Evolutionary conservation across 2,888 invertebrate genomes (phyloP).

Genomic region (Microctonus brassicae): DNA sequence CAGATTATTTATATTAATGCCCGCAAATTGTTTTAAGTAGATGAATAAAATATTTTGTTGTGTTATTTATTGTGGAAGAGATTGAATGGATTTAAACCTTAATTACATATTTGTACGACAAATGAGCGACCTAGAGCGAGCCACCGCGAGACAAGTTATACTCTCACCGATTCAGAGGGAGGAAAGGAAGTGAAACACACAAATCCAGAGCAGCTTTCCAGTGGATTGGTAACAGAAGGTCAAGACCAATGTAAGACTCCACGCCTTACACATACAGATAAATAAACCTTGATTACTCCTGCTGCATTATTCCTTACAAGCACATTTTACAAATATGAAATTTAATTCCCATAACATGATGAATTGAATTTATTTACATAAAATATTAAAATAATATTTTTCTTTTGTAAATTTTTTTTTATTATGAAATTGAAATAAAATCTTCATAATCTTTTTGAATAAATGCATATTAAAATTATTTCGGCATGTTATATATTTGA

Average conservation of each 20-base stretch:
- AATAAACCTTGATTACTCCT: neutral
- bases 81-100: no score
- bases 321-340: conserved; percentile 37
- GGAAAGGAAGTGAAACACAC: conserved; percentile 29
- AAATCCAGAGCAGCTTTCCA: conserved; percentile 38
- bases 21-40: no score
- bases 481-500: no score
- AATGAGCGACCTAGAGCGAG: neutral
- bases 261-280: neutral
- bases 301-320: conserved; percentile 7
- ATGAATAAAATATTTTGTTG: neutral
- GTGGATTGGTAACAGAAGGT: conserved; percentile 30
- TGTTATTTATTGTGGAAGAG: neutral
- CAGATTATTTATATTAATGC: no score
- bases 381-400: neutral
- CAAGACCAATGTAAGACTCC: conserved; percentile 21
- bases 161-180: conserved; percentile 36
- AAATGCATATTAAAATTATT: no score
- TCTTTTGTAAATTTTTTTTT: neutral
- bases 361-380: no score
- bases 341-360: conserved; percentile 32
- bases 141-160: neutral
- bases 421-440: no score
- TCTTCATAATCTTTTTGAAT: no score
- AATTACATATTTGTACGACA: neutral